Percentiles rank a stretch among this genome's conserved stretches.
Evolutionary conservation across 2,113 vertebrate species (phyloP).

Genomic region (Mobula birostris): DNA sequence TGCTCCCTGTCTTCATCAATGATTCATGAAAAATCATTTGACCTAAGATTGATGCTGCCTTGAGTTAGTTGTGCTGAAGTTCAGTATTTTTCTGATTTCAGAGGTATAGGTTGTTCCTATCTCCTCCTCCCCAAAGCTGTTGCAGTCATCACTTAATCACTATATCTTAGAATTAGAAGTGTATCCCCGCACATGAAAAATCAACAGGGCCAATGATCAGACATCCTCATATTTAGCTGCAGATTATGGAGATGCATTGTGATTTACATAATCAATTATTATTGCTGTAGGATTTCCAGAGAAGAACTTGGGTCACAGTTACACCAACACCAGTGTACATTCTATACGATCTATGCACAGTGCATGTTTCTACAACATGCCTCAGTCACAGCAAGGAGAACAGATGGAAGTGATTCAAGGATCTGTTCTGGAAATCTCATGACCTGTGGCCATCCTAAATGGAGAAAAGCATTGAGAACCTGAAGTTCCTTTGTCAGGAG

Average conservation of each 20-base stretch:
- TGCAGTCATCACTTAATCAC: neutral
- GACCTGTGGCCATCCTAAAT: too few species aligned
- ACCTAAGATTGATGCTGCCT: neutral
- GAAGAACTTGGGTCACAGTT: neutral
- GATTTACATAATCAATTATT: neutral
- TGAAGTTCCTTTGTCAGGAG: too few species aligned
- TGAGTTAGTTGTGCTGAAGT: neutral
- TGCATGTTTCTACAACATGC: neutral
- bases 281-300: neutral
- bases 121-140: neutral
- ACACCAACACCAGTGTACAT: neutral
- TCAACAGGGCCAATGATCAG: neutral
- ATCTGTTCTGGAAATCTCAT: too few species aligned
- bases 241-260: neutral
- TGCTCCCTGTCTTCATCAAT: neutral
- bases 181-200: neutral
- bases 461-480: too few species aligned
- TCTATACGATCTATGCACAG: neutral
- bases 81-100: neutral
- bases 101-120: neutral
- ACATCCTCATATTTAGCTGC: neutral
- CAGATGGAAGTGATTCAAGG: too few species aligned
- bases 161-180: neutral
- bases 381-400: neutral
- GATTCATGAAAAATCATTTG: neutral